Base-by-base conservation (phyloP, 2,888 invertebrate genomes). In the Cistogaster globosa region DNA sequence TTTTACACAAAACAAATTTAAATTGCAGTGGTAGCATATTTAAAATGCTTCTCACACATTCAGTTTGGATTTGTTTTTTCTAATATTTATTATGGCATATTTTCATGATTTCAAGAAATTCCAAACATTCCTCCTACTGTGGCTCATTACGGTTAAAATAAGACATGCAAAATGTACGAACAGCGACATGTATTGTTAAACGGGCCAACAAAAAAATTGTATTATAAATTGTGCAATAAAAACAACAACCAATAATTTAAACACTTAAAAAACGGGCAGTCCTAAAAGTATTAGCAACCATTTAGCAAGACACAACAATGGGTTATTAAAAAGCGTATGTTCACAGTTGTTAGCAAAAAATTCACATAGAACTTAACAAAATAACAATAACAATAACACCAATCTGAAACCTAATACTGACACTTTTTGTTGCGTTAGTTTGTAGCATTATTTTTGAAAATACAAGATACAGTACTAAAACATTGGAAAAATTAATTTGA, bases 91-190 rank as follows among this genome's bases (percentile, higher is more conserved):
- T 60, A 48, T 65, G 71, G 77, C 68, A 83, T 72, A 80, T 80
- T 80, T 74, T 60, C 76, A 62, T 63, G 69, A 82, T 78, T 85
- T 82, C 58, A 85, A 82, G 71, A 82, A 78, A 85, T 85, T 85
- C 78, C 85, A 80, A 67, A 32, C 74, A 80, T 74, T 80, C 63
- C 63, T 38, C 82, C 67, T 79, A 85, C 78, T 75, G 78, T 82
- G 60, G 85, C 85, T 82, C 71, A 76, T 85, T 85, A 82, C 85
- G 78, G 85, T 81, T 72, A 85, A 85, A 78, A 78, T 81, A 81
- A 75, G 81, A 85, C 82, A 82, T 71, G 69, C 72, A 69, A 79
- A 82, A 51, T 72, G 55, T 38, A 16, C 32, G 20, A 76, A 57
- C 20, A 32, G 18, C 42, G 26, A 18, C 8, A 53, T 38, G 32